Conservation (phyloP, 1,140 invertebrate species). For the Aricia agestis region DNA sequence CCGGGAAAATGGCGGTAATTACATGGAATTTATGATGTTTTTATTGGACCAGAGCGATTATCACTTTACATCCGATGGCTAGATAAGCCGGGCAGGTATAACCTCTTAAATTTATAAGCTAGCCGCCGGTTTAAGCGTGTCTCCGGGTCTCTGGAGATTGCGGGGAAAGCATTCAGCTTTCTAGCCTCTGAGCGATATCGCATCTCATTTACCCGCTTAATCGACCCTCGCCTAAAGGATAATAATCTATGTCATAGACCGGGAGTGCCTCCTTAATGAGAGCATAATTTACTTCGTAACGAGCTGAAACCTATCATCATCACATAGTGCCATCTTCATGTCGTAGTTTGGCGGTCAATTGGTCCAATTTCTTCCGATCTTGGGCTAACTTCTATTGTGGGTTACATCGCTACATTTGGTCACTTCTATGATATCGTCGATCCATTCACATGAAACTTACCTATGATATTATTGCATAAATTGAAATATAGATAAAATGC, state of each 20-base stretch:
- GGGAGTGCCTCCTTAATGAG: conserved; percentile 25
- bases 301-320: background rate
- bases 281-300: conserved; percentile 25
- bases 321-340: too few relatives aligned
- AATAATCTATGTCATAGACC: conserved; percentile 32
- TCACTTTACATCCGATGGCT: conserved; percentile 16
- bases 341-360: too few relatives aligned
- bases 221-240: conserved; percentile 32
- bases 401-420: too few relatives aligned
- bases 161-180: conserved; percentile 33
- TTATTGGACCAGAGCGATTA: conserved; percentile 16
- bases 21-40: conserved; percentile 16
- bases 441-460: too few relatives aligned
- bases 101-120: conserved; percentile 29
- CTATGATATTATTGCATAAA: too few relatives aligned
- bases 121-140: conserved; percentile 27
- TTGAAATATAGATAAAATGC: too few relatives aligned
- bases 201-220: conserved; percentile 40
- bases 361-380: too few relatives aligned
- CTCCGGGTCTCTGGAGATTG: conserved; percentile 26
- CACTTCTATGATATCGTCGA: too few relatives aligned
- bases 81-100: conserved; percentile 22
- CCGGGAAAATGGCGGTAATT: background rate
- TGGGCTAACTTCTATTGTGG: too few relatives aligned
- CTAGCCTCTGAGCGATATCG: conserved; percentile 32